A percentile compares a stretch with the other conserved stretches of the same genome.
Conservation (phyloP, 2,888 invertebrate genomes). For the Orchesella flavescens region DNA sequence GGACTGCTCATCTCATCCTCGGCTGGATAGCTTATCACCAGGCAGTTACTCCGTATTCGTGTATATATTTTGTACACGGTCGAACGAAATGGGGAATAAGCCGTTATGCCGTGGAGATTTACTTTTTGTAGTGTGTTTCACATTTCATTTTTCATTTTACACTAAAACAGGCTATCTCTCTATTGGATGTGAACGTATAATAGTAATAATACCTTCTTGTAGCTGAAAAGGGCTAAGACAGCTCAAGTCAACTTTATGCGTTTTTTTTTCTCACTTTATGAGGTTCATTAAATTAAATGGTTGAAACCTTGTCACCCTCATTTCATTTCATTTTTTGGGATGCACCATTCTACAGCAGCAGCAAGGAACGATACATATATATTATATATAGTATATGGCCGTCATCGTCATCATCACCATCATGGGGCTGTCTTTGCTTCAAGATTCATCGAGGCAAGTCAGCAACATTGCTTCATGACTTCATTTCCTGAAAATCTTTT, state of each 20-base stretch:
- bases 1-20: too few relatives aligned
- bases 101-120: not conserved
- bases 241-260: constrained; percentile 53
- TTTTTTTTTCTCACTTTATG: constrained; percentile 61
- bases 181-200: constrained; percentile 21
- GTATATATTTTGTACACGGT: too few relatives aligned
- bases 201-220: constrained; percentile 29
- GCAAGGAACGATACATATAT: too few relatives aligned
- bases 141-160: constrained; percentile 59
- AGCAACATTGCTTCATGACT: constrained; percentile 43
- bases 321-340: constrained; percentile 55
- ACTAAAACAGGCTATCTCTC: constrained; percentile 38
- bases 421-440: not conserved
- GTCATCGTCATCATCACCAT: constrained; percentile 6
- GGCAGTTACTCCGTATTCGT: too few relatives aligned
- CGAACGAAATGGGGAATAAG: too few relatives aligned
- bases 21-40: too few relatives aligned
- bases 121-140: constrained; percentile 16
- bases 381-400: too few relatives aligned
- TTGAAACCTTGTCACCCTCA: constrained; percentile 60
- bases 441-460: too few relatives aligned
- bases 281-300: constrained; percentile 64
- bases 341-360: not conserved
- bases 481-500: constrained; percentile 51
- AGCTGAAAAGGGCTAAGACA: constrained; percentile 48